Base-by-base conservation (phyloP, 1,140 invertebrate species). In the Bombus soroeensis region DNA sequence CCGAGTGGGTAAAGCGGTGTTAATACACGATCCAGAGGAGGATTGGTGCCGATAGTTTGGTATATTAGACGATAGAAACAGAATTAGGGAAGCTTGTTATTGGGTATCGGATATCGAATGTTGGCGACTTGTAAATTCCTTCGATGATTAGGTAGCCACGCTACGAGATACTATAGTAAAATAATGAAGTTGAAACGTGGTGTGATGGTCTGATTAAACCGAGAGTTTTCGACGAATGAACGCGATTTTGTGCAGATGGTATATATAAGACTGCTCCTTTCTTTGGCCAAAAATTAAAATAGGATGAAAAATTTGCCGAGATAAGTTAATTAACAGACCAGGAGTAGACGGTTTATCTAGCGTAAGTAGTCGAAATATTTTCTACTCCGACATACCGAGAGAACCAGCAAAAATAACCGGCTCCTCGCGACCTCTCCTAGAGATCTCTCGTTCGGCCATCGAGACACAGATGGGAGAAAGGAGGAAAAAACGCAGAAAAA, bases 281-380 rank as follows among this genome's bases (percentile, higher is more conserved):
- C 13, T 43, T 43, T 3, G 1, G 15, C 1, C 1, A 53, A 0
- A 53, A 8, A 53, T 53, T 53, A n/a, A 25, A 25, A 15, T 32
- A 8, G 28, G n/a, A 73, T 1, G 5, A 9, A 73, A 28, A 28
- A 18, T 75, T 57, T 57, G 34, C 5, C 47, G 32, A 18, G 43
- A 3, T 43, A 18, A 18, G 62, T 78, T 77, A 70, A 78, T 83
- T 78, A 83, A 68, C n/a, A 34, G 10, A 34, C 32, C 47, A 3
- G 8, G n/a, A 22, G 6, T 12, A 32, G 25, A 53, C 5, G 34
- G 34, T 28, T 34, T 53, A 32, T n/a, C n/a, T 28, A 4, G 13
- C 8, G 39, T 3, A 3, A 62, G 3, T 15, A 28, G n/a, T 25
- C 37, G 43, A 71, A 59, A 43, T 84, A 70, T 80, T 80, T 80